Percentiles rank a stretch among this genome's conserved stretches.
These are phyloP conservation scores for Pelusios castaneus DNA, from an alignment of 2,113 vertebrate species.

Conservation along the genomic window DNA sequence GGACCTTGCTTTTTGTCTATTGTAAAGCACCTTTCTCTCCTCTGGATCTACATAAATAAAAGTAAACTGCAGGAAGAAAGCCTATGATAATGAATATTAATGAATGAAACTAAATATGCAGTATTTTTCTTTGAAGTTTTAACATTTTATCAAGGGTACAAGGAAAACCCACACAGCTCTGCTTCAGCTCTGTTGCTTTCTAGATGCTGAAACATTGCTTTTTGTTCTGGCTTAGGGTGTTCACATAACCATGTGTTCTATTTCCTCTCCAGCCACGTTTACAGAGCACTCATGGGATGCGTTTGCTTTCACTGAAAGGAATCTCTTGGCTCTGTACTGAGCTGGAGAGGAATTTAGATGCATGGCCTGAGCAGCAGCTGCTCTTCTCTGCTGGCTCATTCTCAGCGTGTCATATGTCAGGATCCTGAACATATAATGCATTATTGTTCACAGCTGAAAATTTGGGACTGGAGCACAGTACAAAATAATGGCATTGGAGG, in stretches of 20 bases:
- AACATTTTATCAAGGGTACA: fast-evolving
- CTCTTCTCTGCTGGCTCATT: slow-evolving; percentile 19
- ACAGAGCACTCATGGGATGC: neutral
- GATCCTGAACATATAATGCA: neutral
- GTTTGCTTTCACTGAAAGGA: neutral
- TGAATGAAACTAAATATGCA: fast-evolving
- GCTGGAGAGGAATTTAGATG: neutral
- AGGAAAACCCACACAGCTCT: neutral
- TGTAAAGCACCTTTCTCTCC: fast-evolving
- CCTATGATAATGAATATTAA: fast-evolving
- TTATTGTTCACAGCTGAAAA: slow-evolving; percentile 26
- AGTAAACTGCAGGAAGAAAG: neutral
- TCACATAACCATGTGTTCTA: neutral
- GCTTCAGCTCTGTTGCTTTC: neutral
- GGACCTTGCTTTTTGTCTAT: fast-evolving
- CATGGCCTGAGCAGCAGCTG: slow-evolving; percentile 23
- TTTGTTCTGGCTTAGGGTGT: neutral
- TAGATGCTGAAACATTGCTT: neutral
- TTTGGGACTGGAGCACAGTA: neutral
- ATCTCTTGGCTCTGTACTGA: neutral
- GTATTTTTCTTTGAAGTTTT: neutral
- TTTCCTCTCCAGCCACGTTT: neutral
- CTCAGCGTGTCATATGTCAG: slow-evolving; percentile 1
- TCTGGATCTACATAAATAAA: fast-evolving
- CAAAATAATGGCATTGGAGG: fast-evolving